phyloP scores from a whole-genome alignment of 1,140 invertebrate species.

The Meloidogyne exigua region DNA sequence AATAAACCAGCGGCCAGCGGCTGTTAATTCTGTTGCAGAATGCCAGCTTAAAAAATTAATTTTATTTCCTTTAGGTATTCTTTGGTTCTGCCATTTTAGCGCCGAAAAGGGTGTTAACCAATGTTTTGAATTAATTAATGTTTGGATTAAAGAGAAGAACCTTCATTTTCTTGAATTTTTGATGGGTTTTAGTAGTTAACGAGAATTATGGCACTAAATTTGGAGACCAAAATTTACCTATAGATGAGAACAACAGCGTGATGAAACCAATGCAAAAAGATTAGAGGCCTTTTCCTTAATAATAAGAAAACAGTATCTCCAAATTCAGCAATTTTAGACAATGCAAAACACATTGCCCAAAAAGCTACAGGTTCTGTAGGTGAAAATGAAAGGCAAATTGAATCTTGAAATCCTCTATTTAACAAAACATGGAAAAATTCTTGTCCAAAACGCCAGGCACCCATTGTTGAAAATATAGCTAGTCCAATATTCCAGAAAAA shows the following conservation, averaged over 20 bases:
- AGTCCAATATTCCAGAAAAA: constrained; percentile 84
- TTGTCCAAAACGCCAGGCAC: constrained; percentile 79
- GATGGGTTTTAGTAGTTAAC: too few relatives aligned
- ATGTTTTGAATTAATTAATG: too few relatives aligned
- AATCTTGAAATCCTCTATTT: constrained; percentile 66
- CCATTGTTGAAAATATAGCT: constrained; percentile 90
- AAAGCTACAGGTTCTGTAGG: constrained; percentile 30
- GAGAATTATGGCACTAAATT: too few relatives aligned
- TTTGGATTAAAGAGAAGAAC: too few relatives aligned
- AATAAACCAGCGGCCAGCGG: constrained; percentile 71
- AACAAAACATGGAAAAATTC: constrained; percentile 42
- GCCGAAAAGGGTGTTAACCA: too few relatives aligned
- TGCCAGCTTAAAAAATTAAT: constrained; percentile 15
- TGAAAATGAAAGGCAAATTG: constrained; percentile 34
- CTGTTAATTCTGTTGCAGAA: constrained; percentile 40
- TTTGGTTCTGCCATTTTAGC: too few relatives aligned
- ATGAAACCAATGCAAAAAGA: constrained; percentile 64
- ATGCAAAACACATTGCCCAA: constrained; percentile 39
- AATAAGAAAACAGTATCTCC: constrained; percentile 50
- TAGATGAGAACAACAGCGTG: constrained; percentile 78
- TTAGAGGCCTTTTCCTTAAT: constrained; percentile 46
- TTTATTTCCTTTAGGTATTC: too few relatives aligned
- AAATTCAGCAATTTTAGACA: constrained; percentile 49
- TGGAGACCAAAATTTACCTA: constrained; percentile 73
- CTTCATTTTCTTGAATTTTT: too few relatives aligned